These are phyloP conservation scores for Enteromius radiatus DNA, from an alignment of 2,797 vertebrate species.

Conservation along the genomic window DNA sequence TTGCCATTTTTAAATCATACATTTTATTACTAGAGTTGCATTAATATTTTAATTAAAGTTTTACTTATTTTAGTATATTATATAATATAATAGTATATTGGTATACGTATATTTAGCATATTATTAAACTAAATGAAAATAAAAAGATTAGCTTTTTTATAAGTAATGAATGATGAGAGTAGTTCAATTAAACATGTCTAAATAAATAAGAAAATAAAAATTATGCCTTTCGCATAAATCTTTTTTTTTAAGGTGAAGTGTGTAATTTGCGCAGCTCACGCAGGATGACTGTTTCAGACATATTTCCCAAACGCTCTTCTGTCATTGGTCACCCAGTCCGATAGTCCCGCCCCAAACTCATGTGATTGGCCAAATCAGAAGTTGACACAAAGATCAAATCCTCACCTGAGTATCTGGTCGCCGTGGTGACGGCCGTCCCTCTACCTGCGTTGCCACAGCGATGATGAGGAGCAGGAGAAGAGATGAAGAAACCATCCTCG, in stretches of 20 bases:
- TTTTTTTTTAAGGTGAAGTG: too few species aligned
- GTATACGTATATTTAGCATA: background rate
- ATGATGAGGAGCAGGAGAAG: slow-evolving; percentile 61
- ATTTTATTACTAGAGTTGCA: background rate
- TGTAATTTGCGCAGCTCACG: too few species aligned
- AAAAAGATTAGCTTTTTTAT: too few species aligned
- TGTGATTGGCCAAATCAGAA: background rate
- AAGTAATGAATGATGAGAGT: background rate
- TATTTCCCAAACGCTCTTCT: background rate
- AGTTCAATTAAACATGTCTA: background rate
- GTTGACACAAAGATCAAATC: background rate
- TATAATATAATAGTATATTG: too few species aligned
- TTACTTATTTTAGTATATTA: background rate
- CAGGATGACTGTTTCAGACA: background rate
- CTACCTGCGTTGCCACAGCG: slow-evolving; percentile 52
- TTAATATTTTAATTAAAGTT: background rate
- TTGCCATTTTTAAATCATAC: too few species aligned
- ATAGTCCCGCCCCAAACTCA: background rate
- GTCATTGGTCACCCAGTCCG: slow-evolving; percentile 3
- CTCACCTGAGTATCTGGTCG: slow-evolving; percentile 67
- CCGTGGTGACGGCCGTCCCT: slow-evolving; percentile 58
- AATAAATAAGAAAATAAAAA: too few species aligned
- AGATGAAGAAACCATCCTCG: slow-evolving; percentile 66
- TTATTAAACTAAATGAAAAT: background rate
- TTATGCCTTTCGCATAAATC: too few species aligned